phyloP scores from a whole-genome alignment of 2,113 vertebrate genomes.

The Erinaceus europaeus region DNA sequence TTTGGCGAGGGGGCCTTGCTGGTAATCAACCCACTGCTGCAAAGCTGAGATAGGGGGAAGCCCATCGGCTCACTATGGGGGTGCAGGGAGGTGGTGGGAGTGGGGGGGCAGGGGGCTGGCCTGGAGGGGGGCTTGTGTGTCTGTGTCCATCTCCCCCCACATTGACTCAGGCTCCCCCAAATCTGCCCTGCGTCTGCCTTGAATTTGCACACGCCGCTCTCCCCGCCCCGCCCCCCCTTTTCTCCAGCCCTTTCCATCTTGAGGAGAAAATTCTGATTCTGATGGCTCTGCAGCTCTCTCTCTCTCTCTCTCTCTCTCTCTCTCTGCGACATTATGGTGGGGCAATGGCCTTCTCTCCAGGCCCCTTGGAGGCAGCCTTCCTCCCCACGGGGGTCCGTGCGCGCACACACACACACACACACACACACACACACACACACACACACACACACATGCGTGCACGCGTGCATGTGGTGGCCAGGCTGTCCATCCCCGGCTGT shows the following conservation, averaged over 20 bases:
- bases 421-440: conserved; percentile 59
- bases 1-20: conserved; percentile 82
- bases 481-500: not conserved
- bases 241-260: conserved; percentile 76
- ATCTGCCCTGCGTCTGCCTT: conserved; percentile 50
- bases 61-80: conserved; percentile 82
- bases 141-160: conserved; percentile 67
- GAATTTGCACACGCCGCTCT: conserved; percentile 16
- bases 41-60: conserved; percentile 87
- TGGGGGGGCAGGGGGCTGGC: conserved; percentile 68
- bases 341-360: conserved; percentile 83
- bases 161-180: conserved; percentile 46
- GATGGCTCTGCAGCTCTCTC: conserved; percentile 84
- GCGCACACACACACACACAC: conserved; percentile 62
- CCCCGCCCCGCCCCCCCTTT: conserved; percentile 55
- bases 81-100: conserved; percentile 78
- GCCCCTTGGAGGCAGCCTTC: conserved; percentile 75
- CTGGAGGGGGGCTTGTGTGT: conserved; percentile 58
- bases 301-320: conserved; percentile 48
- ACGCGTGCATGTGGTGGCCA: conserved; percentile 62
- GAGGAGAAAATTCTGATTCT: conserved; percentile 85
- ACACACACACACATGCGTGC: not conserved
- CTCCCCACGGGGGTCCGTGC: conserved; percentile 53
- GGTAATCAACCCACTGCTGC: conserved; percentile 87
- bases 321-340: conserved; percentile 81